Evolutionary conservation across 2,888 invertebrate species (phyloP), one percentile per base, ranked within the genome.

Genomic region (Conistra vaccinii): DNA sequence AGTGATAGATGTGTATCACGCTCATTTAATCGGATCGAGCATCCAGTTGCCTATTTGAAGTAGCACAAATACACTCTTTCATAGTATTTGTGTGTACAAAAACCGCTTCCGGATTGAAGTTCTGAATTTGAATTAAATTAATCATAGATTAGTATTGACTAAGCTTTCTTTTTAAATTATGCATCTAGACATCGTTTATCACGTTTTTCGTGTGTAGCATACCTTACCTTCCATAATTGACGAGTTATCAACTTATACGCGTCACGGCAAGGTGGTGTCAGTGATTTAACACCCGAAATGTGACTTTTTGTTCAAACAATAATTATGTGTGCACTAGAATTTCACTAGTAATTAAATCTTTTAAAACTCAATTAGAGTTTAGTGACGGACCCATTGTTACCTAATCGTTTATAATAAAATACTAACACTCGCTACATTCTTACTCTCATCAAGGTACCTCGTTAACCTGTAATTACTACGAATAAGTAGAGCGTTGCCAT

Each of bases 401-500:
- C 35, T 76, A 81, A 85, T 78, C 26, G 42, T 66, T 86, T 80
- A 81, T 55, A 83, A 78, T 85, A 83, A 81, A 83, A 75, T 87
- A 86, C 89, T 86, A 89, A 81, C 86, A 89, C 84, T 86, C 72
- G 73, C 81, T 85, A 84, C 83, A 86, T 88, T 85, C 69, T 76
- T 71, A 80, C 83, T 84, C 81, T 85, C 90, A 84, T 89, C 85
- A 84, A 77, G 63, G 85, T 74, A 86, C 86, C 88, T 89, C 83
- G 88, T 90, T 88, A 89, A 79, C 80, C 84, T 81, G 87, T 86
- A 91, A 91, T 91, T 90, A 90, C 87, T 83, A 78, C 63, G 63
- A 81, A 62, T 88, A 93, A 93, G 85, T 92, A 92, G 93, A 93
- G 92, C 93, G 92, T 92, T 92, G 88, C 92, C 72, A 82, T 77